Conservation (phyloP, 2,888 invertebrate genomes). For the Nomada flava region DNA sequence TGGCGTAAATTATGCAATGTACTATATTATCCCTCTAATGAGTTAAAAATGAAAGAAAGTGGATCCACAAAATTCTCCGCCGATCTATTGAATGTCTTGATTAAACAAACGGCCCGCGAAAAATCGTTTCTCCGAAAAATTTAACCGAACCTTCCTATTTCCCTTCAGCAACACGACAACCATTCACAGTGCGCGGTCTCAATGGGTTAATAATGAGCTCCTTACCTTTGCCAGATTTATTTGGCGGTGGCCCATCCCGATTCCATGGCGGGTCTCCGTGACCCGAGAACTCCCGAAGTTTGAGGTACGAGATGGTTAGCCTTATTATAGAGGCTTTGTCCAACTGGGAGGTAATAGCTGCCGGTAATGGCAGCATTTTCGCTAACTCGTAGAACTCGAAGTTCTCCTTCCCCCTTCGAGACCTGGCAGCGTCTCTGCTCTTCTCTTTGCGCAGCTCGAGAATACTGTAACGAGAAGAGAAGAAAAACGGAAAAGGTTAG, state of each 20-base stretch:
- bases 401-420: slow-evolving; percentile 96
- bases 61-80: too few species aligned
- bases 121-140: too few species aligned
- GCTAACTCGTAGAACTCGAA: slow-evolving; percentile 98
- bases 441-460: slow-evolving; percentile 97
- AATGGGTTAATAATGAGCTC: slow-evolving; percentile 11
- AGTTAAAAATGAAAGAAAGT: too few species aligned
- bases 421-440: slow-evolving; percentile 96
- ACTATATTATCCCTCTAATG: too few species aligned
- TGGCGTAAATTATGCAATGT: too few species aligned
- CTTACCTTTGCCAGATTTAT: slow-evolving; percentile 93
- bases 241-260: slow-evolving; percentile 91
- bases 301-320: slow-evolving; percentile 97
- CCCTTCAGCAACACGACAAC: too few species aligned
- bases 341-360: slow-evolving; percentile 96
- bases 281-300: slow-evolving; percentile 96
- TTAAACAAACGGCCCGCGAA: too few species aligned
- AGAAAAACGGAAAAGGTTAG: slow-evolving; percentile 38
- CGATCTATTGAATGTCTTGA: too few species aligned
- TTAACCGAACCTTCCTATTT: too few species aligned
- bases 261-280: slow-evolving; percentile 99
- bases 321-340: slow-evolving; percentile 98
- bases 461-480: slow-evolving; percentile 89
- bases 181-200: not conserved
- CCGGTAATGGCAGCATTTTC: slow-evolving; percentile 95